A percentile compares a stretch with the other conserved stretches of the same genome.
These are phyloP conservation scores for Miltochrista miniata DNA, from an alignment of 2,888 invertebrate genomes.

Conservation along the genomic window DNA sequence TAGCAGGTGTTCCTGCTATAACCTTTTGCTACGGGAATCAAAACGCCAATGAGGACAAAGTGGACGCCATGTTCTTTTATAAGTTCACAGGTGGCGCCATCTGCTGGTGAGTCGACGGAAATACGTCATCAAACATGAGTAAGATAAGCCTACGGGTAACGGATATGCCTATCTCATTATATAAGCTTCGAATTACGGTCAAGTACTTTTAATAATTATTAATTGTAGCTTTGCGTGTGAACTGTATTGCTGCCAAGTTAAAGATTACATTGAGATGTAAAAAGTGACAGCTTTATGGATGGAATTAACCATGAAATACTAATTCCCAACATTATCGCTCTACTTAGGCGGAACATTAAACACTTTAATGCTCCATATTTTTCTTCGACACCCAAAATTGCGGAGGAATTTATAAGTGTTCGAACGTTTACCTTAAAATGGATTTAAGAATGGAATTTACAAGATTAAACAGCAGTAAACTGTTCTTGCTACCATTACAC, in stretches of 20 bases:
- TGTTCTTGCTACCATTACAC: slow-evolving; percentile 53
- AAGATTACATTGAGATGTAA: slow-evolving; percentile 1
- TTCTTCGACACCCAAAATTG: slow-evolving; percentile 13
- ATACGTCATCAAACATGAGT: too few species aligned
- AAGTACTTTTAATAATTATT: background rate
- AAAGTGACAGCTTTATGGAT: slow-evolving; percentile 7
- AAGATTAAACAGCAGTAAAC: slow-evolving; percentile 21
- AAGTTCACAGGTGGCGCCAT: too few species aligned
- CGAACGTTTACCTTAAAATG: slow-evolving; percentile 3
- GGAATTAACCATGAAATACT: background rate
- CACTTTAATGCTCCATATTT: slow-evolving; percentile 14
- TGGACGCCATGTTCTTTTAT: too few species aligned
- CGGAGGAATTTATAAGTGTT: slow-evolving; percentile 16
- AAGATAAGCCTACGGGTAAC: too few species aligned
- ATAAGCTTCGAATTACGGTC: too few species aligned
- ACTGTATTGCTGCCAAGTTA: background rate
- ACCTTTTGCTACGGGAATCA: too few species aligned
- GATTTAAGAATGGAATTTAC: slow-evolving; percentile 24
- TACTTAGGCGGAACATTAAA: slow-evolving; percentile 1
- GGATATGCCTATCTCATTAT: too few species aligned
- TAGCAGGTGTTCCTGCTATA: too few species aligned
- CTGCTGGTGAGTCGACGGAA: too few species aligned
- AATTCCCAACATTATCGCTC: background rate
- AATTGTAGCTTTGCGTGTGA: background rate
- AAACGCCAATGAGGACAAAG: too few species aligned